Evolutionary conservation across 2,113 vertebrate genomes (phyloP).

Genomic region (Sinosuthora webbiana): DNA sequence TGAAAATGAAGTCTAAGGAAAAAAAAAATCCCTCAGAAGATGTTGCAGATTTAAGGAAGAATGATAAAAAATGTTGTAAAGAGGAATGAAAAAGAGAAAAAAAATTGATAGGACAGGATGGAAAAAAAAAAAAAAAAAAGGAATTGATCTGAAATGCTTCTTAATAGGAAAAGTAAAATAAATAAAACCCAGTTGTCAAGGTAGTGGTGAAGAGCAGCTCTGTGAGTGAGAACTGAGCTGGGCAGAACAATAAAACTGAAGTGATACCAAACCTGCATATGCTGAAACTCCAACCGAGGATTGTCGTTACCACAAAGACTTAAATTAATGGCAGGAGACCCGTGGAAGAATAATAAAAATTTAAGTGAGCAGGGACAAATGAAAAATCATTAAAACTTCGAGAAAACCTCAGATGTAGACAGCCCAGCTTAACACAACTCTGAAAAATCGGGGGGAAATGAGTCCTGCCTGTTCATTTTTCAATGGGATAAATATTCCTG

Average conservation of each 20-base stretch:
- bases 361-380: background rate
- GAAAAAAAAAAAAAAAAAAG: background rate
- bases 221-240: background rate
- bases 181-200: background rate
- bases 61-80: background rate
- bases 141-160: background rate
- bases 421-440: background rate
- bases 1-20: background rate
- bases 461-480: background rate
- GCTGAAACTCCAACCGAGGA: background rate
- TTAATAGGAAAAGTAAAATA: background rate
- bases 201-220: background rate
- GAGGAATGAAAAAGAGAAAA: background rate
- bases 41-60: background rate
- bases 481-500: background rate
- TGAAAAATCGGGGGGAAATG: background rate
- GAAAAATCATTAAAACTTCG: background rate
- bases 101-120: background rate
- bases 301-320: conserved; percentile 10
- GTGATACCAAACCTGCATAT: background rate
- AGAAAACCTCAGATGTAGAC: background rate
- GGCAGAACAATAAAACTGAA: background rate
- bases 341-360: background rate
- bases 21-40: background rate
- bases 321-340: conserved; percentile 20